These are phyloP conservation scores for Callosobruchus maculatus DNA, from an alignment of 2,888 invertebrate species.

Conservation along the genomic window DNA sequence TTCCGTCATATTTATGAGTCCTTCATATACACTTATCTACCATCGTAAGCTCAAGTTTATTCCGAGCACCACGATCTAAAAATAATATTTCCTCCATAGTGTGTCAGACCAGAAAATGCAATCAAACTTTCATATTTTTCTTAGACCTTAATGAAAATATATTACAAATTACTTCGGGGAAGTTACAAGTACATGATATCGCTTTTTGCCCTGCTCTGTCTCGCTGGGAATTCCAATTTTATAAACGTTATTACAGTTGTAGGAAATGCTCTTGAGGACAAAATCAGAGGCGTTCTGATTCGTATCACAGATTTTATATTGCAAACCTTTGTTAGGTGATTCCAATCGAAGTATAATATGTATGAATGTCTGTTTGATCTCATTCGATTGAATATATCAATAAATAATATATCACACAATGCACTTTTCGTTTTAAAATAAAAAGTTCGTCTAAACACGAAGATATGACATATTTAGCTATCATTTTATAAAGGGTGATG, in stretches of 20 bases:
- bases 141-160: constrained; percentile 14
- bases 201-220: background rate
- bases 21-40: too few relatives aligned
- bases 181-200: constrained; percentile 1
- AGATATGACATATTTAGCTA: too few relatives aligned
- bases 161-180: constrained; percentile 12
- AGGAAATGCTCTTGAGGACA: background rate
- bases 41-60: background rate
- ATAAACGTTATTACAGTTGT: background rate
- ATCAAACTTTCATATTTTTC: constrained; percentile 11
- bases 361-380: too few relatives aligned
- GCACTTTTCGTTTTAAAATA: too few relatives aligned
- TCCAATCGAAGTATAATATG: too few relatives aligned
- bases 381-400: too few relatives aligned
- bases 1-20: too few relatives aligned
- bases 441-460: too few relatives aligned
- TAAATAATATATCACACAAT: too few relatives aligned
- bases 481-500: too few relatives aligned
- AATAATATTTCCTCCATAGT: background rate
- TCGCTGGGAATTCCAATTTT: background rate
- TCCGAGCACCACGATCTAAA: background rate
- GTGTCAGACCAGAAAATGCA: background rate
- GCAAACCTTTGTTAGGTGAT: too few relatives aligned
- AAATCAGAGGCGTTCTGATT: background rate
- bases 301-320: too few relatives aligned